A percentile compares a stretch with the other conserved stretches of the same genome.
These are phyloP conservation scores for Drosophila repleta DNA, from an alignment of 1,140 invertebrate genomes.

Conservation along the genomic window DNA sequence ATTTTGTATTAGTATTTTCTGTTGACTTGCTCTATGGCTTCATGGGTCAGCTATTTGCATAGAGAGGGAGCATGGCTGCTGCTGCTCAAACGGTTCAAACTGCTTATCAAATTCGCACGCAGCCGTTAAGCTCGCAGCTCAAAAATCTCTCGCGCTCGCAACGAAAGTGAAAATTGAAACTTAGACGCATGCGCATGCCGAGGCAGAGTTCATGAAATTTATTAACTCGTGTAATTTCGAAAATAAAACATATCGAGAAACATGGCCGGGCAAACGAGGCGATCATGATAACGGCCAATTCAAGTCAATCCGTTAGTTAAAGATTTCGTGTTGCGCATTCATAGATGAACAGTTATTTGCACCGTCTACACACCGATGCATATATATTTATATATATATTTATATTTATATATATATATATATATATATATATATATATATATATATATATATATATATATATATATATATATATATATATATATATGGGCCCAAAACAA, in stretches of 20 bases:
- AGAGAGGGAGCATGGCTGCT: background rate
- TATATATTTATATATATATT: conserved; percentile 1
- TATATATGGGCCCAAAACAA: conserved; percentile 57
- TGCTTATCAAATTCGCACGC: conserved; percentile 63
- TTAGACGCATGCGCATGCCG: background rate
- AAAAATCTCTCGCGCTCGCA: conserved; percentile 62
- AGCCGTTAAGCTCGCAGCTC: conserved; percentile 59
- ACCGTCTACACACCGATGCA: background rate
- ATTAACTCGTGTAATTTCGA: conserved; percentile 44
- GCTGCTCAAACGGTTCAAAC: conserved; percentile 10
- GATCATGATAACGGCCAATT: conserved; percentile 40
- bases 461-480: background rate
- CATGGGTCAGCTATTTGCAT: background rate
- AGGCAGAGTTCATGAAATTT: conserved; percentile 8
- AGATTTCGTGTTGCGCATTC: conserved; percentile 52
- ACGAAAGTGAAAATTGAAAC: conserved; percentile 67
- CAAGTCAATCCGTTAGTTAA: conserved; percentile 42
- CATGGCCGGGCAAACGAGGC: background rate
- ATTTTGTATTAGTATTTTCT: too few species aligned
- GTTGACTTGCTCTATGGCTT: background rate
- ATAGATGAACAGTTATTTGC: conserved; percentile 38
- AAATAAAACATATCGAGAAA: conserved; percentile 41
- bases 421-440: background rate
- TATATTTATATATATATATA: too few species aligned
- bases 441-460: background rate